Base-by-base conservation (phyloP, 2,888 invertebrate species). In the Eulithis testata region DNA sequence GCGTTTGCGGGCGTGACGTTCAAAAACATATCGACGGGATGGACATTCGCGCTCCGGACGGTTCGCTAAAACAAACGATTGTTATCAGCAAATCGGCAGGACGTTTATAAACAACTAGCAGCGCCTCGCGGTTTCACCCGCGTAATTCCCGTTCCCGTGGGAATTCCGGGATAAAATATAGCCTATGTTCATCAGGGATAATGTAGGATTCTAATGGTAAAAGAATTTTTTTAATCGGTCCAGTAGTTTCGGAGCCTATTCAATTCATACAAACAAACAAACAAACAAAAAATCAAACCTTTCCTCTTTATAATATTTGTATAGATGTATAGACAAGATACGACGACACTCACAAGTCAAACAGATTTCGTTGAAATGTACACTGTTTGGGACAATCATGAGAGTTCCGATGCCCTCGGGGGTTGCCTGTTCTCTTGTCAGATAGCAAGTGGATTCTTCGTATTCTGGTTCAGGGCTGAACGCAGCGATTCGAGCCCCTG, bases 291-390 rank as follows among this genome's bases (percentile, higher is more conserved):
- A n/a, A n/a, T n/a, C n/a, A n/a, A n/a, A n/a, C n/a, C n/a, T n/a
- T n/a, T n/a, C n/a, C n/a, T n/a, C n/a, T n/a, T n/a, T n/a, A n/a
- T n/a, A n/a, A n/a, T n/a, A n/a, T n/a, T n/a, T n/a, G n/a, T n/a
- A n/a, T n/a, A n/a, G n/a, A n/a, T n/a, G n/a, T n/a, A n/a, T n/a
- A n/a, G n/a, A n/a, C 65, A 65, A 11, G 31, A 53, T 63, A 44
- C n/a, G 49, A 60, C 65, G 7, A 63, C 63, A 94, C 97, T 96
- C 91, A 98, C 98, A 97, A 50, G 97, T 95, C 60, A 98, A 94
- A 85, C 98, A 98, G 66, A 98, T 96, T 94, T 98, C 98, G 61
- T 97, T 97, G 84, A 97, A 98, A 83, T 98, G 97, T 4, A 97
- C 97, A 79, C 97, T 97, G 76, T 97, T 97, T 0, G 97, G 97